Base-by-base conservation (phyloP, 2,888 invertebrate genomes). In the Cactoblastis cactorum region DNA sequence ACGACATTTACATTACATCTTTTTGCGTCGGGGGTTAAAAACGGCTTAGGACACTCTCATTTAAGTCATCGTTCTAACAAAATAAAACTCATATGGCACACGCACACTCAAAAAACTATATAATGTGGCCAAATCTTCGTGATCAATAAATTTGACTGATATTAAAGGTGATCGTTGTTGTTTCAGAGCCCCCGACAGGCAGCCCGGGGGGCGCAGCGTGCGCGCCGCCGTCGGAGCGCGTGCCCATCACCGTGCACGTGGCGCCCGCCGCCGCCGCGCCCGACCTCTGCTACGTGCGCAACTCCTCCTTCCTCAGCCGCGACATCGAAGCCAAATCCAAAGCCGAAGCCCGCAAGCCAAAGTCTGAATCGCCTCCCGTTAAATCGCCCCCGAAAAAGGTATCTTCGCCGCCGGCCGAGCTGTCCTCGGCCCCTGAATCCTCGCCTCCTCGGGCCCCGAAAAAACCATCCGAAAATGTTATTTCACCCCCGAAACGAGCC, bases 271-370 rank as follows among this genome's bases (percentile, higher is more conserved):
- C 34, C 49, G 57, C 59, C 43, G 34, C 53, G 49, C 41, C n/a
- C 51, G 75, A 71, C 14, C 63, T 67, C 47, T 66, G 71, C 61
- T 80, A 74, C 57, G 81, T 81, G 4, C 68, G 76, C 54, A 82
- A 82, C 61, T 80, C 82, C 1, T 80, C 83, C 11, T 80, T 82
- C 56, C 63, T 82, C 45, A 81, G 79, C 52, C 74, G 78, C 24
- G 83, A 81, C 41, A 80, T 80, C 6, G 80, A 82, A 54, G 76
- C 78, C 39, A 76, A 78, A 51, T 55, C 56, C 12, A 67, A 63
- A 38, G 51, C 55, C 39, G 60, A 54, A 53, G 3, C 22, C 22
- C 60, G 15, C 49, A 63, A 49, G 15, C 11, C 1, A 56, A 58
- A 22, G 59, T 55, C 4, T 63, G 59, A 45, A 53, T 53, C 14